These are phyloP conservation scores for Cochlearius cochlearius DNA, from an alignment of 2,113 vertebrate species.

Conservation along the genomic window DNA sequence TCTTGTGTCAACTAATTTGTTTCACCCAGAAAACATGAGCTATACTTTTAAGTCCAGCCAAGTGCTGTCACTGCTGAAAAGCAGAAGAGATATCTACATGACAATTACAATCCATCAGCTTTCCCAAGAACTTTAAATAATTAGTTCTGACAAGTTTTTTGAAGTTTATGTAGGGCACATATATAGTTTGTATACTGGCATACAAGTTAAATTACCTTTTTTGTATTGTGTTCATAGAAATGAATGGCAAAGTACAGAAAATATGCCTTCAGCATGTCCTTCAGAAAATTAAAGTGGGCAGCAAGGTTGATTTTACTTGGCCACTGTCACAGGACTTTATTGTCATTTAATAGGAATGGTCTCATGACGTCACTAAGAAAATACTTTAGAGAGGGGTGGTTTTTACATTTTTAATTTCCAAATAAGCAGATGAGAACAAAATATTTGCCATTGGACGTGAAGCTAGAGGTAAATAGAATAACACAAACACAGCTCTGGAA, in stretches of 20 bases:
- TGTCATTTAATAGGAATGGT: background rate
- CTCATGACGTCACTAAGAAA: background rate
- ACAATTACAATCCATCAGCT: background rate
- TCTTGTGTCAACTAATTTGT: background rate
- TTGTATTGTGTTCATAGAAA: background rate
- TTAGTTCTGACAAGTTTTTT: background rate
- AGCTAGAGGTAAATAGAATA: background rate
- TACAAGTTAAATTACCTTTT: background rate
- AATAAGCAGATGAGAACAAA: background rate
- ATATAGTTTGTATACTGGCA: background rate
- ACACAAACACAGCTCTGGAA: background rate
- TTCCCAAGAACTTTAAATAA: background rate
- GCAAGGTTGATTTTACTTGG: background rate
- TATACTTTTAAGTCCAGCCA: background rate
- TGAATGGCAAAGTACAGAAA: background rate
- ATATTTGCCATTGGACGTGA: background rate
- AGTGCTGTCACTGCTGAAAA: background rate
- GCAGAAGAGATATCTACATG: background rate
- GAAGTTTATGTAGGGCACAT: background rate
- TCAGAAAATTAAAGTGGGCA: background rate
- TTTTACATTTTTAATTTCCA: background rate
- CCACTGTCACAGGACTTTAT: background rate
- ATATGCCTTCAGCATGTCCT: background rate
- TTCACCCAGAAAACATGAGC: background rate
- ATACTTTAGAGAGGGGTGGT: accelerated